Conservation (phyloP, 2,888 invertebrate genomes). For the Protodeltote pygarga region DNA sequence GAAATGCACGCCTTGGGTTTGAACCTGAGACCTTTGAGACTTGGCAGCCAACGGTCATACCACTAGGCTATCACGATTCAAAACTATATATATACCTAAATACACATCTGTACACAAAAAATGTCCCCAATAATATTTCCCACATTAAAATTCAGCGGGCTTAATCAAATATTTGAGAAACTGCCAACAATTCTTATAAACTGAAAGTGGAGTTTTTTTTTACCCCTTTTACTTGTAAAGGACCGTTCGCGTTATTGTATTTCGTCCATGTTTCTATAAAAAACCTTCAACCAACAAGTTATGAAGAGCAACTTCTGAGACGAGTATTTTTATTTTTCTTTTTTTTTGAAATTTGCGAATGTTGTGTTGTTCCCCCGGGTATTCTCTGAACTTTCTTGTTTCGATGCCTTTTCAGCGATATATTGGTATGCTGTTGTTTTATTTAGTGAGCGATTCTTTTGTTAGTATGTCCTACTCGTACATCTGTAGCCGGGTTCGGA, state of each 20-base stretch:
- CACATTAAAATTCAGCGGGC: slow-evolving; percentile 29
- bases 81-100: slow-evolving; percentile 1
- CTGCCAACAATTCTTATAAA: slow-evolving; percentile 34
- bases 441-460: slow-evolving; percentile 55
- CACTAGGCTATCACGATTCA: too few relatives aligned
- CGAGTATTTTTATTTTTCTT: slow-evolving; percentile 66
- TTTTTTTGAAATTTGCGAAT: slow-evolving; percentile 70
- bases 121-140: slow-evolving; percentile 1
- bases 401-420: slow-evolving; percentile 63
- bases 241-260: slow-evolving; percentile 61
- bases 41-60: too few relatives aligned
- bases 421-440: slow-evolving; percentile 63
- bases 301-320: slow-evolving; percentile 62
- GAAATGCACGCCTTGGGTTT: too few relatives aligned
- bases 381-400: slow-evolving; percentile 69
- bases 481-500: slow-evolving; percentile 26
- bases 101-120: slow-evolving; percentile 14
- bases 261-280: slow-evolving; percentile 68
- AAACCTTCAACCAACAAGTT: slow-evolving; percentile 68
- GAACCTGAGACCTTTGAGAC: too few relatives aligned
- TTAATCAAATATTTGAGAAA: slow-evolving; percentile 42
- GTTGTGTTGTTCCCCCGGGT: slow-evolving; percentile 66
- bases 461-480: slow-evolving; percentile 24
- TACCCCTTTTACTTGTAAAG: slow-evolving; percentile 58
- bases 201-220: slow-evolving; percentile 43